These are phyloP conservation scores for Acanthosepion lycidas DNA, from an alignment of 2,888 invertebrate genomes.

Conservation along the genomic window DNA sequence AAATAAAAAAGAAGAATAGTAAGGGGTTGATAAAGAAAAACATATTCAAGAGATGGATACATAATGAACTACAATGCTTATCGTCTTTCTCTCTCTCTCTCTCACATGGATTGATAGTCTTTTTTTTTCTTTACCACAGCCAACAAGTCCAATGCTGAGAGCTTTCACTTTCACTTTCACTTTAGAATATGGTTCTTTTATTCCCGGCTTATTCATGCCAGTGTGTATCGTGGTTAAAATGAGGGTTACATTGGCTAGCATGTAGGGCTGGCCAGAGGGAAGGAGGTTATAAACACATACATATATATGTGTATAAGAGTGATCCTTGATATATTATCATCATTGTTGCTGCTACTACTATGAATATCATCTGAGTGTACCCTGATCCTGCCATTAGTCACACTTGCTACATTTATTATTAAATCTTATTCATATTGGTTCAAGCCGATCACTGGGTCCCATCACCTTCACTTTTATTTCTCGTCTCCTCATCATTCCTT, in stretches of 20 bases:
- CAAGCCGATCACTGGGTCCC: background rate
- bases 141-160: background rate
- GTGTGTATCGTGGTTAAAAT: background rate
- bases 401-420: background rate
- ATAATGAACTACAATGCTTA: background rate
- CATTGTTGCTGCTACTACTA: background rate
- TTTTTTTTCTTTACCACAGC: background rate
- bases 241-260: background rate
- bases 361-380: background rate
- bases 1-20: no score
- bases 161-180: background rate
- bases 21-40: no score
- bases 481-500: background rate
- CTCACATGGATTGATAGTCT: background rate
- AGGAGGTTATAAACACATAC: background rate
- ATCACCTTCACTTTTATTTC: background rate
- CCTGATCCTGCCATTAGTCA: background rate
- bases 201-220: background rate
- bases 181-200: background rate
- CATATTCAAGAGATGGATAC: background rate
- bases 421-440: background rate
- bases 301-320: background rate
- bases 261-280: background rate
- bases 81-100: background rate
- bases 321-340: background rate